Evolutionary conservation across 1,140 invertebrate genomes (phyloP).

Genomic region (Pseudoatta argentina): DNA sequence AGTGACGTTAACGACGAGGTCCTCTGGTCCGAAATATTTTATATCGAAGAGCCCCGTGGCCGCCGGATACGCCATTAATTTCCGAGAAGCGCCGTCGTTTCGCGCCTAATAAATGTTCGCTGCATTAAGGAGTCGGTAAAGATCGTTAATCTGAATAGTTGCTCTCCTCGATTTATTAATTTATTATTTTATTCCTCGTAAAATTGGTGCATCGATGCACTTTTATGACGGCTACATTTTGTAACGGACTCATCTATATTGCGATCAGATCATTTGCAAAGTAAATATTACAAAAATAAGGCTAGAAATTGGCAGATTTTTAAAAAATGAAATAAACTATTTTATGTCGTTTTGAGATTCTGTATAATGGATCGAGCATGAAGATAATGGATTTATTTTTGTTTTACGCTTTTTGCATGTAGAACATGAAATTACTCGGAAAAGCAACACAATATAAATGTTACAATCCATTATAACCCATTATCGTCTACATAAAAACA

Average conservation of each 20-base stretch:
- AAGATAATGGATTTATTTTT: not conserved
- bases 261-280: conserved; percentile 43
- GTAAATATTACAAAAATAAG: conserved; percentile 37
- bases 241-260: not conserved
- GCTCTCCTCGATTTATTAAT: conserved; percentile 76
- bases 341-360: not conserved
- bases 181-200: conserved; percentile 74
- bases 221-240: conserved; percentile 49
- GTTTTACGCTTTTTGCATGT: not conserved
- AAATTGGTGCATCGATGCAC: conserved; percentile 59
- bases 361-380: not conserved
- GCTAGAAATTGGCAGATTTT: not conserved
- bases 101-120: conserved; percentile 74
- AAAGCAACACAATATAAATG: not conserved
- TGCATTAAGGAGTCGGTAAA: conserved; percentile 49
- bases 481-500: not conserved
- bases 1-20: conserved; percentile 73
- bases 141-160: conserved; percentile 64
- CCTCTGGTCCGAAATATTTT: conserved; percentile 75
- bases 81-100: conserved; percentile 72
- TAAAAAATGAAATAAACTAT: not conserved
- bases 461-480: not conserved
- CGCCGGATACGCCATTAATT: conserved; percentile 74
- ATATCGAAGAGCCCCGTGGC: conserved; percentile 66
- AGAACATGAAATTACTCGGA: not conserved